Conservation (phyloP, 1,140 invertebrate genomes). For the Listronotus oregonensis region DNA sequence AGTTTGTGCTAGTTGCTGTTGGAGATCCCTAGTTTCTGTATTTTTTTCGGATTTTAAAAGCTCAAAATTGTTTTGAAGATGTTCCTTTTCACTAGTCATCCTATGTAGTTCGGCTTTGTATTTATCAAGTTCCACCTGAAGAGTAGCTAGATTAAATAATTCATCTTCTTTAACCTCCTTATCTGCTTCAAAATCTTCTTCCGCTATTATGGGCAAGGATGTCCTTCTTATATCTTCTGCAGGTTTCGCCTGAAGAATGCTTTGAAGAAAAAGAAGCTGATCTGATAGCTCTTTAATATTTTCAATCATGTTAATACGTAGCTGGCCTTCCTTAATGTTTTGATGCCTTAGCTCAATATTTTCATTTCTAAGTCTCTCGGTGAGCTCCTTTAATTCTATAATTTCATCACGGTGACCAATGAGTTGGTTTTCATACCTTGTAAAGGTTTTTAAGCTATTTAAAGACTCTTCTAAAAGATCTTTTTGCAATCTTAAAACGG, state of each 20-base stretch:
- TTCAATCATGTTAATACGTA: not conserved
- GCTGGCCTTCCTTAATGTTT: not conserved
- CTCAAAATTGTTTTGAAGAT: no score
- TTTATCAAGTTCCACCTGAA: no score
- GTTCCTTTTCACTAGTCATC: no score
- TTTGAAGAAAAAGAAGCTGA: slow-evolving; percentile 12
- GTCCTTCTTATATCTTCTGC: not conserved
- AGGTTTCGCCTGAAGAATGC: not conserved
- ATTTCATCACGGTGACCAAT: slow-evolving; percentile 8
- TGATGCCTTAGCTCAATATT: slow-evolving; percentile 15
- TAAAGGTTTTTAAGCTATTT: slow-evolving; percentile 34
- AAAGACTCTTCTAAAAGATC: slow-evolving; percentile 33
- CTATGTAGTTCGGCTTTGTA: no score
- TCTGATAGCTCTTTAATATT: not conserved
- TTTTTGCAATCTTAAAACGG: slow-evolving; percentile 26
- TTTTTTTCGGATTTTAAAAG: no score
- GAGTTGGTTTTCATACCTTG: slow-evolving; percentile 31
- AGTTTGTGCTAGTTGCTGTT: no score
- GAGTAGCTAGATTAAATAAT: no score
- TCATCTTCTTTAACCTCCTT: no score
- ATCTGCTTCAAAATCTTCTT: not conserved
- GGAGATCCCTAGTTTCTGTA: no score
- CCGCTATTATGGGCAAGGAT: slow-evolving; percentile 3
- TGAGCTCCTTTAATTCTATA: slow-evolving; percentile 8
- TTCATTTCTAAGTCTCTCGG: slow-evolving; percentile 11